These are phyloP conservation scores for Lottia scabra DNA, from an alignment of 2,888 invertebrate genomes.

Conservation along the genomic window DNA sequence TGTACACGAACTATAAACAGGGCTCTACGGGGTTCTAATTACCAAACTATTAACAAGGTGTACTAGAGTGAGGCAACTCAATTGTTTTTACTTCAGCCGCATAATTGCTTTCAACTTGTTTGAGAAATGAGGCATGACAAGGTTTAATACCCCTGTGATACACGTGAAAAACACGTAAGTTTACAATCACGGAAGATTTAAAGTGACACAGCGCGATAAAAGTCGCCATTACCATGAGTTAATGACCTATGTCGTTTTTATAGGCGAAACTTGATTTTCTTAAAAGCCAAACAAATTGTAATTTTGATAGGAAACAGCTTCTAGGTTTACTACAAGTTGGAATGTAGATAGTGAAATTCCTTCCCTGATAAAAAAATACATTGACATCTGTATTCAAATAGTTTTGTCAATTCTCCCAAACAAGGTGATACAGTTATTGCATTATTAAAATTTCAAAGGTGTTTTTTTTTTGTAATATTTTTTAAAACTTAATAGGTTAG, in stretches of 20 bases:
- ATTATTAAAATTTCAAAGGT: no score
- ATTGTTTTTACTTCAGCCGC: neutral
- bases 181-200: neutral
- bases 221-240: neutral
- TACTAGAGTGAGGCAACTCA: neutral
- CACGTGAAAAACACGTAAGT: constrained; percentile 2
- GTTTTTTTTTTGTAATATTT: no score
- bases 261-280: neutral
- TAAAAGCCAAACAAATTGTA: neutral
- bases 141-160: neutral
- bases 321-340: neutral
- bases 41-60: no score
- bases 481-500: no score
- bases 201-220: neutral
- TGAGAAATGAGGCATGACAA: neutral
- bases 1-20: no score
- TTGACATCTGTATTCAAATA: no score
- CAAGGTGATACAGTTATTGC: no score
- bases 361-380: neutral
- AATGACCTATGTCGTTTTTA: constrained; percentile 1
- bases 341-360: neutral
- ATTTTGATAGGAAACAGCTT: neutral
- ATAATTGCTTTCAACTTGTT: neutral
- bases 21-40: no score
- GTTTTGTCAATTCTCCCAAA: no score